Conservation (phyloP, 1,140 invertebrate genomes). For the Saxidomus purpurata region DNA sequence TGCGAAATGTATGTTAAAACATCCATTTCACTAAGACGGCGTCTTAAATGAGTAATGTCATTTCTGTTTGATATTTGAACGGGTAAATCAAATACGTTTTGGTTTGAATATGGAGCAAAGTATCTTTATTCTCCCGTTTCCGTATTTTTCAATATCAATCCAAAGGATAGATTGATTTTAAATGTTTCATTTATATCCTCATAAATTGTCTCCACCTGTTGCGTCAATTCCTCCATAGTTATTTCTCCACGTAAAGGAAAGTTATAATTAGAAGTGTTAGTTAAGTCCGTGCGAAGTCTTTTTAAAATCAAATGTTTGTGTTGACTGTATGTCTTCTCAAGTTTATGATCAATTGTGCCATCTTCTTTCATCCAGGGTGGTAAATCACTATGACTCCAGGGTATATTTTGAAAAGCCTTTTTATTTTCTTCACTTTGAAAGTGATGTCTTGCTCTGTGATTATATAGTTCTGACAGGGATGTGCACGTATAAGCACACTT, state of each 20-base stretch:
- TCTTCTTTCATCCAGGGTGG: neutral
- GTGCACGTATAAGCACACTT: neutral
- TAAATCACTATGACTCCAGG: neutral
- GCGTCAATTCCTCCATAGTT: neutral
- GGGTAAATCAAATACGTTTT: neutral
- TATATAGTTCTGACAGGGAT: neutral
- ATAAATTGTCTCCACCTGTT: no score
- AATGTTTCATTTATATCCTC: neutral
- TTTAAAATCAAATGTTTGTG: neutral
- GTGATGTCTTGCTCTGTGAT: neutral
- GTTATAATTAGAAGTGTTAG: neutral
- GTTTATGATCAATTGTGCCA: neutral
- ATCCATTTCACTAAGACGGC: neutral
- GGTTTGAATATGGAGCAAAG: neutral
- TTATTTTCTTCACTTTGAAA: neutral
- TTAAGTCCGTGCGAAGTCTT: neutral
- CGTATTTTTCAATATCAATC: neutral
- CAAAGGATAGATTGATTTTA: conserved; percentile 25
- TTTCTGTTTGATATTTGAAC: neutral
- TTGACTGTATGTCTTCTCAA: neutral
- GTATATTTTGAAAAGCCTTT: neutral
- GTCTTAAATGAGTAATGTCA: neutral
- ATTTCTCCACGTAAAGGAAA: neutral
- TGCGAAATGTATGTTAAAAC: neutral
- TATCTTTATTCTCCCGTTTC: conserved; percentile 28